phyloP scores from a whole-genome alignment of 2,797 vertebrate species.

The Acanthopagrus latus region DNA sequence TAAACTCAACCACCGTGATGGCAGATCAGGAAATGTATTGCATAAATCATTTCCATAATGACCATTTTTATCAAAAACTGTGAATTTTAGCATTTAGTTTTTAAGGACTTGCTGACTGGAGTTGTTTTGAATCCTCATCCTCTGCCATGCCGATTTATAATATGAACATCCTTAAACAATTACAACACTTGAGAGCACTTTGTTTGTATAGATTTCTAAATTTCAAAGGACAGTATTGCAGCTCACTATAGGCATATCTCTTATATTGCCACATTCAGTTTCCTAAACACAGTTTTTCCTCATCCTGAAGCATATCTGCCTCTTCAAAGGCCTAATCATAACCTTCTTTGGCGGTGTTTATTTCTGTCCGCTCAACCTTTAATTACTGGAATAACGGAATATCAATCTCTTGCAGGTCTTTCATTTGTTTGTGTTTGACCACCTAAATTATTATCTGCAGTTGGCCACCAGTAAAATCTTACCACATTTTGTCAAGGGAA shows the following conservation, averaged over 20 bases:
- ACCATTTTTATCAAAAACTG: not conserved
- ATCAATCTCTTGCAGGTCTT: constrained; percentile 81
- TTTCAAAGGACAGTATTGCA: constrained; percentile 31
- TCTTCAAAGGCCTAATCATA: constrained; percentile 83
- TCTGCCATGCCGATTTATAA: constrained; percentile 3
- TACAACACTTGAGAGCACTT: constrained; percentile 11
- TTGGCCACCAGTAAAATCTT: constrained; percentile 78
- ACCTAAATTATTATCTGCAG: constrained; percentile 81
- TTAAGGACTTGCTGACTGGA: not conserved
- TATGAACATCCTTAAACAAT: constrained; percentile 38
- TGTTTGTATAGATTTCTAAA: not conserved
- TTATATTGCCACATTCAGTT: constrained; percentile 48
- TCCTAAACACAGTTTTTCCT: constrained; percentile 59
- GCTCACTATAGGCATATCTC: constrained; percentile 32
- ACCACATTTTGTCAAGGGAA: constrained; percentile 70
- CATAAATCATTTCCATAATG: not conserved
- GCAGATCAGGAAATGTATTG: not conserved
- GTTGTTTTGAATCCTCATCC: not conserved
- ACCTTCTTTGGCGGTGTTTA: constrained; percentile 76
- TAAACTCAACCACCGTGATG: not conserved
- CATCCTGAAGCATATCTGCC: constrained; percentile 64
- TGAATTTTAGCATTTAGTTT: not conserved
- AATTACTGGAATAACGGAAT: constrained; percentile 77
- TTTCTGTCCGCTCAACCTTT: constrained; percentile 82
- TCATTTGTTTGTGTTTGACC: constrained; percentile 83